Percentiles rank a stretch among this genome's conserved stretches.
These are phyloP conservation scores for Erebia palarica DNA, from an alignment of 2,888 invertebrate species.

Conservation along the genomic window DNA sequence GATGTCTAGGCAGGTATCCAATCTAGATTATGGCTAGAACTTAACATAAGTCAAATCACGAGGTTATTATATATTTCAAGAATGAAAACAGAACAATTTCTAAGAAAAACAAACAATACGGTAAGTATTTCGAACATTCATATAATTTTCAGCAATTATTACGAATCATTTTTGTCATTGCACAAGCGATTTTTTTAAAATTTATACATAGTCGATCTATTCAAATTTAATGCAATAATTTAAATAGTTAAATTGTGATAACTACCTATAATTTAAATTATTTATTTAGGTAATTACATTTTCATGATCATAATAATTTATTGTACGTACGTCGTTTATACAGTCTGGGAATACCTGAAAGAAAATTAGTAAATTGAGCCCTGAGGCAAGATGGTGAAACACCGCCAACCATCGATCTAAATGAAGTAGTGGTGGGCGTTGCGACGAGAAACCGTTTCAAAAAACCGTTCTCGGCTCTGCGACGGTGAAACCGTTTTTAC, in stretches of 20 bases:
- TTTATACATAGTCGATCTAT: not conserved
- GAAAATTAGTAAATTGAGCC: not conserved
- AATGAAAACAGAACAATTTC: constrained; percentile 5
- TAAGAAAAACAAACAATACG: not conserved
- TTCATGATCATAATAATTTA: constrained; percentile 7
- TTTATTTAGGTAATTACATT: constrained; percentile 3
- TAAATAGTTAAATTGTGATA: not conserved
- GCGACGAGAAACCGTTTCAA: no score
- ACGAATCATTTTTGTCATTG: not conserved
- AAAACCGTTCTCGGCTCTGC: no score
- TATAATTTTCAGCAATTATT: not conserved
- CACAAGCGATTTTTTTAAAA: not conserved
- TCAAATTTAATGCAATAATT: not conserved
- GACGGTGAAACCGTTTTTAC: no score
- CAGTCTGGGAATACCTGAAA: constrained; percentile 4
- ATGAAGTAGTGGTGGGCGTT: no score
- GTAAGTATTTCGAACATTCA: not conserved
- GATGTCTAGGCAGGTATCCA: not conserved
- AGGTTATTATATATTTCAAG: not conserved
- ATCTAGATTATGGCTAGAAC: not conserved
- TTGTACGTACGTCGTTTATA: not conserved
- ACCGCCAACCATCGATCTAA: no score
- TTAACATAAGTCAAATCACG: constrained; percentile 11
- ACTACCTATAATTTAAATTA: not conserved
- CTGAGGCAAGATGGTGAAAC: no score